phyloP scores from a whole-genome alignment of 2,888 invertebrate genomes.

The Cryptus viduatorius region DNA sequence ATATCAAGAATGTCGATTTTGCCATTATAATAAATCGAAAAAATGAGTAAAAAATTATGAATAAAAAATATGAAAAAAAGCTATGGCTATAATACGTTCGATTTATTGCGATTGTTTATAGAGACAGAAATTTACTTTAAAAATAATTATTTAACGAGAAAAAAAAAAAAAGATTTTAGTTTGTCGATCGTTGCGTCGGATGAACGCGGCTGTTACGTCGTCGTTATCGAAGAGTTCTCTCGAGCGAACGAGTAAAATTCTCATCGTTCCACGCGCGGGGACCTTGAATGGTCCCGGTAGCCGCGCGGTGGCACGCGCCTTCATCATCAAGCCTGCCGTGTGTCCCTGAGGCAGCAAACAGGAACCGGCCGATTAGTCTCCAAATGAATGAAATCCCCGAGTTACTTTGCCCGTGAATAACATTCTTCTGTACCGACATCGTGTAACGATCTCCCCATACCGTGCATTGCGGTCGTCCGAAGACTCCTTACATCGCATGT shows the following conservation, averaged over 20 bases:
- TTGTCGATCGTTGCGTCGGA: background rate
- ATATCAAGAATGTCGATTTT: no score
- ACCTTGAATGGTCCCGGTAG: slow-evolving; percentile 39
- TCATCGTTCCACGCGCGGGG: slow-evolving; percentile 46
- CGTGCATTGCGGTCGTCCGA: background rate
- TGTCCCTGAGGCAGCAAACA: slow-evolving; percentile 78
- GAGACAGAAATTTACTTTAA: background rate
- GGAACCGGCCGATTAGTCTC: slow-evolving; percentile 80
- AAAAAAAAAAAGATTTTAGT: background rate
- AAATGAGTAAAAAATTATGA: no score
- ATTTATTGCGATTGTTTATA: no score
- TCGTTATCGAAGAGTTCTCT: slow-evolving; percentile 26
- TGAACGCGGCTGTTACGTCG: background rate
- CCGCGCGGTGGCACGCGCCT: slow-evolving; percentile 34
- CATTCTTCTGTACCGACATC: background rate
- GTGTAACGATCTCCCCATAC: background rate
- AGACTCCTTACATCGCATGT: background rate
- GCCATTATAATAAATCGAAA: no score
- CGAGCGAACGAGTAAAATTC: slow-evolving; percentile 54
- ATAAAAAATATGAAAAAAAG: no score
- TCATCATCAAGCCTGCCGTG: slow-evolving; percentile 23
- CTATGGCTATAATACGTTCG: no score
- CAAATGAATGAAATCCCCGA: slow-evolving; percentile 80
- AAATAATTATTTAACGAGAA: background rate
- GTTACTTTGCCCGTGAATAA: slow-evolving; percentile 70